phyloP scores from a whole-genome alignment of 1,140 invertebrate genomes.

The Oncopodura yosiiana region DNA sequence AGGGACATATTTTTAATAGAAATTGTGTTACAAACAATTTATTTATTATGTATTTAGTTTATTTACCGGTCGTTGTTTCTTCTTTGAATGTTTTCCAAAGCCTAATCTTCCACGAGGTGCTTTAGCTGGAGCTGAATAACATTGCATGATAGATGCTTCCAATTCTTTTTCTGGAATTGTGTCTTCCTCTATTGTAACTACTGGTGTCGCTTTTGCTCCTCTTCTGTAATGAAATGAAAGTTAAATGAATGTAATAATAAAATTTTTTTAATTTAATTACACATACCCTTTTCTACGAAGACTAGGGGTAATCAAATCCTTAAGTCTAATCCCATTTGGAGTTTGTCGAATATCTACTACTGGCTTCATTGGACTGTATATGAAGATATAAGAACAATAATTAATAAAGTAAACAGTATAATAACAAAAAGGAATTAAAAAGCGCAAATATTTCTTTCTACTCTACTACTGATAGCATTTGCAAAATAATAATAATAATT shows the following conservation, averaged over 20 bases:
- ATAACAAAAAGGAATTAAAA: neutral
- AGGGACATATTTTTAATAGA: too few relatives aligned
- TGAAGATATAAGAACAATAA: too few relatives aligned
- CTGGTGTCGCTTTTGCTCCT: too few relatives aligned
- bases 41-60: too few relatives aligned
- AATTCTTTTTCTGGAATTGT: too few relatives aligned
- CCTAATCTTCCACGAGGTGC: conserved; percentile 2
- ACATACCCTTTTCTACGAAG: conserved; percentile 9
- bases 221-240: too few relatives aligned
- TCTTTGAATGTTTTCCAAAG: conserved; percentile 18
- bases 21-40: too few relatives aligned
- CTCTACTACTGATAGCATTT: neutral
- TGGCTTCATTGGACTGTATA: conserved; percentile 21
- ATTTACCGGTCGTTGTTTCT: conserved; percentile 6
- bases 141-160: neutral
- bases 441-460: neutral
- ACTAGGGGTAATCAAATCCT: conserved; percentile 18
- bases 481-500: neutral
- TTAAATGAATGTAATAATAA: neutral
- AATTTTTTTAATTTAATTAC: neutral
- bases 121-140: neutral
- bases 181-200: too few relatives aligned
- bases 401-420: neutral
- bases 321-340: conserved; percentile 15
- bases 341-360: too few relatives aligned